Evolutionary conservation across 1,140 invertebrate species (phyloP), one percentile per base, ranked within the genome.

Genomic region (Euglossa dilemma): DNA sequence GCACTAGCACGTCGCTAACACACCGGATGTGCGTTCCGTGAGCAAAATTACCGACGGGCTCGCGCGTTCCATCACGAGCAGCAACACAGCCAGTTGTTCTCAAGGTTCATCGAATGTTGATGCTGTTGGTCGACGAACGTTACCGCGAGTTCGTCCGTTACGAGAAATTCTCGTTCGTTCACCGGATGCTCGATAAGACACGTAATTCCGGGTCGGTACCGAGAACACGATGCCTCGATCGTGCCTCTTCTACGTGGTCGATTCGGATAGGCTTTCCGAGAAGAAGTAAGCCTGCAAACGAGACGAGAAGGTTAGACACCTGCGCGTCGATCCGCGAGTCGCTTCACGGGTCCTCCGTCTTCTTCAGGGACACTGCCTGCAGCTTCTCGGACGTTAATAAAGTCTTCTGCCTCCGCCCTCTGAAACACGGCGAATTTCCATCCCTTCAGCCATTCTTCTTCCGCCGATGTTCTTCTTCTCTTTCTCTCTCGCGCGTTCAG

Each of bases 381-480:
- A 78, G 47, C 69, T 59, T 85, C n/a, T n/a, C 66, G 76, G 73
- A 82, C 85, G 85, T 89, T 92, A 92, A 93, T 91, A 92, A 91
- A 92, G 87, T 87, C 89, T 88, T 89, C 86, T 75, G 74, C 66
- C 88, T 81, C 78, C 52, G 25, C 47, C 66, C 74, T 52, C 23
- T 64, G 14, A 81, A 79, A 50, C 76, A 63, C 69, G 76, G 82
- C 75, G 89, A 87, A 91, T 91, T 90, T 91, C 86, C 90, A 91
- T 91, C 80, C 87, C 77, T 28, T 50, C 52, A 43, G 63, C 76
- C 78, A 88, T 88, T 88, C 87, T 88, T 88, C 87, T 83, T 87
- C 67, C 86, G 43, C 47, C 81, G 59, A 71, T 45, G 56, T 43
- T 72, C 74, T 61, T 66, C 43, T 43, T 63, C 83, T n/a, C 61